Percentiles rank a stretch among this genome's conserved stretches.
phyloP scores from a whole-genome alignment of 2,888 invertebrate genomes.

The Bellardia pandia region DNA sequence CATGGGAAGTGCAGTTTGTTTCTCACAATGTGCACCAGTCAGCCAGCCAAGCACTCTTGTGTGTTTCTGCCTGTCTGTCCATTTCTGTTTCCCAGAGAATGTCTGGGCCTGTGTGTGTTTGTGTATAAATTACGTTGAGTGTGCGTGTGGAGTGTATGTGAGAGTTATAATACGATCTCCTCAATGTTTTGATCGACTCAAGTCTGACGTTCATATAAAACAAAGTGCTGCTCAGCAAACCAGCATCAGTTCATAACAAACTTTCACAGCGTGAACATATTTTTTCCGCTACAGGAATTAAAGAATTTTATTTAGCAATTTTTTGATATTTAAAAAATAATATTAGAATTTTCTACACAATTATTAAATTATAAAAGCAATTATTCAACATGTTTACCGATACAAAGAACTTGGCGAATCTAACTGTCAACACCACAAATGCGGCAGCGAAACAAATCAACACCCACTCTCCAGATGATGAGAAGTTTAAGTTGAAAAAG shows the following conservation, averaged over 20 bases:
- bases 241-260: slow-evolving; percentile 83
- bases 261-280: slow-evolving; percentile 80
- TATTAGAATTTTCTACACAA: slow-evolving; percentile 37
- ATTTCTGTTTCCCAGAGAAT: slow-evolving; percentile 76
- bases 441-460: slow-evolving; percentile 66
- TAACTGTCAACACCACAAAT: slow-evolving; percentile 63
- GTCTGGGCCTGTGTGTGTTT: slow-evolving; percentile 65
- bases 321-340: slow-evolving; percentile 10
- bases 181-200: slow-evolving; percentile 68
- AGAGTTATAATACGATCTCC: slow-evolving; percentile 70
- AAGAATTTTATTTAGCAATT: slow-evolving; percentile 35
- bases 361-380: slow-evolving; percentile 33
- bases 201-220: slow-evolving; percentile 80
- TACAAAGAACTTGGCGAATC: slow-evolving; percentile 80
- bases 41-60: slow-evolving; percentile 77
- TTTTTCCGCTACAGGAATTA: slow-evolving; percentile 47
- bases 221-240: slow-evolving; percentile 80
- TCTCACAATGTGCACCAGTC: slow-evolving; percentile 74
- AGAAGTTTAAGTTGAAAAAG: slow-evolving; percentile 78
- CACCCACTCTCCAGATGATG: slow-evolving; percentile 59
- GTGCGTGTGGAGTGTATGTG: slow-evolving; percentile 47
- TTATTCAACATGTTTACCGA: slow-evolving; percentile 80
- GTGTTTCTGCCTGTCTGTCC: slow-evolving; percentile 69
- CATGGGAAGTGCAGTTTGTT: slow-evolving; percentile 81
- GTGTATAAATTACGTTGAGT: slow-evolving; percentile 61